A percentile compares a stretch with the other conserved stretches of the same genome.
phyloP scores from a whole-genome alignment of 2,113 vertebrate species.

The Micronycteris hirsuta region DNA sequence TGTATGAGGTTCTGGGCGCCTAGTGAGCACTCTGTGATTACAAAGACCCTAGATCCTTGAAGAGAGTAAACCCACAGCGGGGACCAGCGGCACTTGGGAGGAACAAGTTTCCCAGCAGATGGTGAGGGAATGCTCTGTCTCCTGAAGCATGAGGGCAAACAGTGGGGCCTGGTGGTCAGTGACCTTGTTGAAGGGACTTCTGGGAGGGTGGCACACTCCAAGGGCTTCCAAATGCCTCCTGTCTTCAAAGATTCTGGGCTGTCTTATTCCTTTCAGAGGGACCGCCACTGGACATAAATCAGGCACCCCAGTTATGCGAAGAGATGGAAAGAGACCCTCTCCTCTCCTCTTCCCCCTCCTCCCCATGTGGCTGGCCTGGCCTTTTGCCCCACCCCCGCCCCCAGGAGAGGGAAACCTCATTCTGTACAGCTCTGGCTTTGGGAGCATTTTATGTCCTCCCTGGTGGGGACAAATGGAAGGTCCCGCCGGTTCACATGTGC shows the following conservation, averaged over 20 bases:
- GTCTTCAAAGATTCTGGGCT: background rate
- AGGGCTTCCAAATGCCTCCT: background rate
- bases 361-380: background rate
- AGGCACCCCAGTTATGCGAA: background rate
- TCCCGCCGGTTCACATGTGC: background rate
- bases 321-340: background rate
- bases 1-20: rapidly evolving
- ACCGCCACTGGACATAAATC: background rate
- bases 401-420: background rate
- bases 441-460: background rate
- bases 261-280: background rate
- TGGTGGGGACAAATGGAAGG: background rate
- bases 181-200: background rate
- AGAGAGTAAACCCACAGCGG: background rate
- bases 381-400: background rate
- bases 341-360: background rate
- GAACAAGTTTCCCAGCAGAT: background rate
- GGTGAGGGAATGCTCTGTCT: background rate
- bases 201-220: background rate
- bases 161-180: background rate
- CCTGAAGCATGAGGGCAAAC: background rate
- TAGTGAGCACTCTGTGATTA: background rate
- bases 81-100: background rate
- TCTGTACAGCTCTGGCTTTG: background rate
- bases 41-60: background rate